Evolutionary conservation across 2,888 invertebrate genomes (phyloP).

Genomic region (Noctua pronuba): DNA sequence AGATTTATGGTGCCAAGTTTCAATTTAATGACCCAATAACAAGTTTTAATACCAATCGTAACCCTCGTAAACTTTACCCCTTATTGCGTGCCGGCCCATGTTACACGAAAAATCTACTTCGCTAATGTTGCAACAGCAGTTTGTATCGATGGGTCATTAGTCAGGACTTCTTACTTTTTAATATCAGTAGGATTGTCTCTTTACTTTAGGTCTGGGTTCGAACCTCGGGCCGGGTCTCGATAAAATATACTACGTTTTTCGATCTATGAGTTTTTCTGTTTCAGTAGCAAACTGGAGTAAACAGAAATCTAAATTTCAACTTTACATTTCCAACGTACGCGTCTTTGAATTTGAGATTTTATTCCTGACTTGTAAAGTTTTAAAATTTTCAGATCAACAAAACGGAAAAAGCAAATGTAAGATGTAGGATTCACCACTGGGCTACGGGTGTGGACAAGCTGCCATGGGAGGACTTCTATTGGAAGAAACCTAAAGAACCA

Average conservation of each 20-base stretch:
- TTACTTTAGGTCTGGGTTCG: neutral
- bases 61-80: neutral
- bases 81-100: neutral
- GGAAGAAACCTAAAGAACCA: slow-evolving; percentile 90
- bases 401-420: slow-evolving; percentile 93
- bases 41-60: neutral
- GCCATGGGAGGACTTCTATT: slow-evolving; percentile 86
- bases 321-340: neutral
- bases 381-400: slow-evolving; percentile 92
- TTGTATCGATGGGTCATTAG: neutral
- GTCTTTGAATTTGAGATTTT: neutral
- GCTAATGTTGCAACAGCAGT: neutral
- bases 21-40: neutral
- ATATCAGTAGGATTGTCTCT: too few relatives aligned
- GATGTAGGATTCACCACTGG: slow-evolving; percentile 95
- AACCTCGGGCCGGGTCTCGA: neutral
- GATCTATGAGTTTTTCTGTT: neutral
- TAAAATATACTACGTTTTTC: neutral
- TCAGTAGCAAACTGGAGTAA: neutral
- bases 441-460: slow-evolving; percentile 92
- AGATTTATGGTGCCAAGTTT: neutral
- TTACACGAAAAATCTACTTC: neutral
- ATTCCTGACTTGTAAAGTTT: neutral
- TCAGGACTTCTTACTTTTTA: neutral
- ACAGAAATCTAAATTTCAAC: neutral